Evolutionary conservation across 2,797 vertebrate species (phyloP).

Genomic region (Microctenopoma lineatum): DNA sequence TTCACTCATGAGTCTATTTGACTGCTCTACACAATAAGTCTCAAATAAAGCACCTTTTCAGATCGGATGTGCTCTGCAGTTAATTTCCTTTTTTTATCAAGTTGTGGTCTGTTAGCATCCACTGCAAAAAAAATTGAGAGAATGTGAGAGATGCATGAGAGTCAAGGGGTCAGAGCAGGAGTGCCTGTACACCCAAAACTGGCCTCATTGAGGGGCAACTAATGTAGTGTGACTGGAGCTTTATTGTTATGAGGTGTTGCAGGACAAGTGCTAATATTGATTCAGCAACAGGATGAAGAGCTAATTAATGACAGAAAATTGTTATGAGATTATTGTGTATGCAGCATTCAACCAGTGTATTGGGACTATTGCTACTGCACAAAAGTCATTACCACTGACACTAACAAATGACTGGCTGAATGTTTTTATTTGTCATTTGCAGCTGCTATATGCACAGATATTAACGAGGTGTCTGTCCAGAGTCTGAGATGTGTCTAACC

Average conservation of each 20-base stretch:
- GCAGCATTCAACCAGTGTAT: background rate
- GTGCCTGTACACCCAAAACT: slow-evolving; percentile 55
- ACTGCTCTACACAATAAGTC: background rate
- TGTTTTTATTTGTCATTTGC: slow-evolving; percentile 36
- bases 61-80: too few species aligned
- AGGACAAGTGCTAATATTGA: slow-evolving; percentile 56
- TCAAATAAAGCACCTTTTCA: background rate
- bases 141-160: slow-evolving; percentile 52
- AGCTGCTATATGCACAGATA: slow-evolving; percentile 39
- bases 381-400: slow-evolving; percentile 1
- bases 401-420: slow-evolving; percentile 17
- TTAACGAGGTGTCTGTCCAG: slow-evolving; percentile 66
- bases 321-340: background rate
- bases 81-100: slow-evolving; percentile 13
- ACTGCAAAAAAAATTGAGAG: slow-evolving; percentile 32
- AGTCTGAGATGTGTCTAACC: slow-evolving; percentile 41
- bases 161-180: slow-evolving; percentile 57
- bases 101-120: slow-evolving; percentile 41
- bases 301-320: slow-evolving; percentile 48
- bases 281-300: slow-evolving; percentile 44
- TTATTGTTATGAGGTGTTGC: slow-evolving; percentile 75
- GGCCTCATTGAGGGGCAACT: slow-evolving; percentile 52
- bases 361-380: background rate
- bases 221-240: slow-evolving; percentile 69
- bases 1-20: too few species aligned